phyloP scores from a whole-genome alignment of 2,888 invertebrate species.

The Diarsia brunnea region DNA sequence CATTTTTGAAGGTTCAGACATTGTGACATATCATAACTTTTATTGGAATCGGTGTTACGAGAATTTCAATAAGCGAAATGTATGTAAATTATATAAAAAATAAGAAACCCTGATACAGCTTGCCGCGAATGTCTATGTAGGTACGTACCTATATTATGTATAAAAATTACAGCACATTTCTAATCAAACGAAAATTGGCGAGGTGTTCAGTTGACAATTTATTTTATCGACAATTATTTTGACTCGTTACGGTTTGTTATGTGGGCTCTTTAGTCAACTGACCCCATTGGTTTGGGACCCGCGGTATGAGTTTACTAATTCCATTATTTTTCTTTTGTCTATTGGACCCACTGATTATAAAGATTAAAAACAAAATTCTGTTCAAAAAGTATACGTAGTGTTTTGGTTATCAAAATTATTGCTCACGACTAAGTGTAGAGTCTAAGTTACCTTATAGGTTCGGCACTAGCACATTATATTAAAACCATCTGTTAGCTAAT shows the following conservation, averaged over 20 bases:
- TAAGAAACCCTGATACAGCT: constrained; percentile 7
- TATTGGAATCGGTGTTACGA: constrained; percentile 29
- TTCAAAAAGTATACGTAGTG: not conserved
- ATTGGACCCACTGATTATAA: too few species aligned
- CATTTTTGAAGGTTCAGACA: constrained; percentile 10
- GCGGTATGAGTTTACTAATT: too few species aligned
- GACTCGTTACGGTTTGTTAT: not conserved
- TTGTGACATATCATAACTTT: constrained; percentile 33
- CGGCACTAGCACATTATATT: not conserved
- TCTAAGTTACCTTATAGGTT: not conserved
- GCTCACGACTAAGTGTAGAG: too few species aligned
- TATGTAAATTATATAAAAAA: constrained; percentile 31
- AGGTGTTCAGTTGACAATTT: not conserved
- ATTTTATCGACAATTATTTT: not conserved
- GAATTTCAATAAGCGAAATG: constrained; percentile 48
- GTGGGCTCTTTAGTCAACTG: too few species aligned
- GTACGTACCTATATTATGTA: not conserved
- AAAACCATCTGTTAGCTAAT: not conserved
- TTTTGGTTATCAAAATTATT: not conserved
- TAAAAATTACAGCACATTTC: constrained; percentile 8
- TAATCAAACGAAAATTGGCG: not conserved
- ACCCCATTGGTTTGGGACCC: too few species aligned
- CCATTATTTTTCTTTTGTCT: too few species aligned
- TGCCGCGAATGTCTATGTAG: not conserved
- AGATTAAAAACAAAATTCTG: too few species aligned